Base-by-base conservation (phyloP, 1,140 invertebrate species). In the Drosophila suzukii region DNA sequence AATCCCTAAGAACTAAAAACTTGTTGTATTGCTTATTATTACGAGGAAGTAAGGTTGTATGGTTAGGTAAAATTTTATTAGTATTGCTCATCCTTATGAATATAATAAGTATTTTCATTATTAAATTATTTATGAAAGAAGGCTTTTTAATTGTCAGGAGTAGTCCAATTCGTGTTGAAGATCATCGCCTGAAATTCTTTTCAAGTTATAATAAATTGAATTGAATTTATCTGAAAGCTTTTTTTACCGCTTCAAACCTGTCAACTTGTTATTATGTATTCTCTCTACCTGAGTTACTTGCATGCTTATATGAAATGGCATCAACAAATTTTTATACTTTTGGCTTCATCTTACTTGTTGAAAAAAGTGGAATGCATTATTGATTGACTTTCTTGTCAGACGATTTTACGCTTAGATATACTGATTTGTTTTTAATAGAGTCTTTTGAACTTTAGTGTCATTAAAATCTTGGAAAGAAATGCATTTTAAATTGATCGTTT, bases 201-300 rank as follows among this genome's bases (percentile, higher is more conserved):
- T 36, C n/a, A 15, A 54, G 44, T 75, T 78, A 5, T 70, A 59
- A 70, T 70, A 70, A 78, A 82, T 82, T 78, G 63, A 75, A 71
- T 78, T 70, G 79, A 20, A 20, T 70, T 81, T 44, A 6, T 44
- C 43, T 44, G 43, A 44, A 44, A 44, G 43, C 12, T 39, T 39
- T 4, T 4, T 39, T 39, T n/a, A n/a, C 15, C 15, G 15, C 8
- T 20, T 2, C 55, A 53, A 59, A 56, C 66, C 60, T 82, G 68
- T 46, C 79, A 56, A 58, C 53, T 63, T 77, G 46, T 49, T 74
- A 73, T 10, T 74, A 73, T 10, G 77, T 77, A 81, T 67, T 73
- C 79, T 58, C 57, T 63, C 47, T 68, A 20, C 20, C 20, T 20
- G 20, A 20, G 20, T 20, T 20, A 30, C 47, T 8, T 47, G 17